Evolutionary conservation across 1,140 invertebrate genomes (phyloP).

Genomic region (Drosophila jambulina): DNA sequence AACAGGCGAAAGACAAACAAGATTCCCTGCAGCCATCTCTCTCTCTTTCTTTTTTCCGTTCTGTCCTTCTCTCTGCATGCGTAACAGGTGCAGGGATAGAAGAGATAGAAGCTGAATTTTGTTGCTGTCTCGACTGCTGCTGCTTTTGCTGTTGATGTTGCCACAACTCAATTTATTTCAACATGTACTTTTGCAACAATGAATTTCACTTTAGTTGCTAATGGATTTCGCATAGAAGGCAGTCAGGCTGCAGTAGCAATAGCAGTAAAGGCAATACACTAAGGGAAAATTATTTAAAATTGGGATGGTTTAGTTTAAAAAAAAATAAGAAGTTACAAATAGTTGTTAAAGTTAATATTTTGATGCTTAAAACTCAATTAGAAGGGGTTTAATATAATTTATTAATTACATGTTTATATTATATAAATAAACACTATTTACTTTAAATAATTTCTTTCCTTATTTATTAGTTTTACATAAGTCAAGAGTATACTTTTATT

Average conservation of each 20-base stretch:
- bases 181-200: constrained; percentile 83
- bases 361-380: not conserved
- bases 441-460: not conserved
- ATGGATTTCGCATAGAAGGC: constrained; percentile 77
- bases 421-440: too few relatives aligned
- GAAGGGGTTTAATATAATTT: not conserved
- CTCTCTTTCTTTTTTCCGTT: constrained; percentile 1
- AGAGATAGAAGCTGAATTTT: constrained; percentile 44
- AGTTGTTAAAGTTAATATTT: not conserved
- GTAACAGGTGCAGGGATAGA: constrained; percentile 72
- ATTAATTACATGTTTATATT: too few relatives aligned
- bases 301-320: not conserved
- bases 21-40: constrained; percentile 1
- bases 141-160: constrained; percentile 46
- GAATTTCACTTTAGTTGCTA: constrained; percentile 84
- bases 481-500: not conserved
- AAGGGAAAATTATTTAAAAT: not conserved
- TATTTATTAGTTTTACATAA: not conserved
- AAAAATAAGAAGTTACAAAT: not conserved
- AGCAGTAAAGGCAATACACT: constrained; percentile 4
- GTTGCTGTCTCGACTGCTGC: constrained; percentile 44
- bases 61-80: constrained; percentile 45
- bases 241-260: constrained; percentile 44
- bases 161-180: constrained; percentile 84
- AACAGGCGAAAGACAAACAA: constrained; percentile 64